phyloP scores from a whole-genome alignment of 2,888 invertebrate genomes.

The Pomacea canaliculata region DNA sequence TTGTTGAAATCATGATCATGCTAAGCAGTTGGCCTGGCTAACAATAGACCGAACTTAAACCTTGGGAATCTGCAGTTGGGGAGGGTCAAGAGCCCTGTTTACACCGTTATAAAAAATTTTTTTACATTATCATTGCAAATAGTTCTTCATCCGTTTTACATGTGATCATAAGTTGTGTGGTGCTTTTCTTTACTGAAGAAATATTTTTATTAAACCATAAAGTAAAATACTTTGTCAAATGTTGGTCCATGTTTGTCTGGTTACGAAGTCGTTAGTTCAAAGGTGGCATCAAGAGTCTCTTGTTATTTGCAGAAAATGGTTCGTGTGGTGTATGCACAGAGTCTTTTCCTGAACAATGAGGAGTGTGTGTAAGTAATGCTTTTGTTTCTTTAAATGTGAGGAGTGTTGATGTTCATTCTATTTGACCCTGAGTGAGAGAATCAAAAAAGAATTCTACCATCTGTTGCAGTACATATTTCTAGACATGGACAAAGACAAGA shows the following conservation, averaged over 20 bases:
- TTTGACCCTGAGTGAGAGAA: neutral
- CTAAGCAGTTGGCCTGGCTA: too few relatives aligned
- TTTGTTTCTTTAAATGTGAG: neutral
- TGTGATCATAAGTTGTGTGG: neutral
- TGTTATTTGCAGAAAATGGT: conserved; percentile 33
- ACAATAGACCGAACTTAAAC: too few relatives aligned
- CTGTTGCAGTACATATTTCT: conserved; percentile 24
- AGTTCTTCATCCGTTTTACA: neutral
- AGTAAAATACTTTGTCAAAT: too few relatives aligned
- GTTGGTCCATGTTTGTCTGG: too few relatives aligned
- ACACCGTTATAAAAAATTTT: too few relatives aligned
- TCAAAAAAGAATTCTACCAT: neutral
- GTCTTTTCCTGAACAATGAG: conserved; percentile 38
- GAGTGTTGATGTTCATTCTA: neutral
- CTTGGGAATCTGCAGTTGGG: too few relatives aligned
- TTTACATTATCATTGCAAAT: too few relatives aligned
- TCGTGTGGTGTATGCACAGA: conserved; percentile 41
- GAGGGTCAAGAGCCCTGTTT: too few relatives aligned
- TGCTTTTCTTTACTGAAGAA: conserved; percentile 4
- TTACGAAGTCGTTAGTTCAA: too few relatives aligned
- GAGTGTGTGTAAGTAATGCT: conserved; percentile 40
- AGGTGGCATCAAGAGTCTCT: too few relatives aligned
- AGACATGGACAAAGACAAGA: neutral
- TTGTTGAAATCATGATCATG: too few relatives aligned
- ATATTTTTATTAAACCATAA: too few relatives aligned